Evolutionary conservation across 2,797 vertebrate species (phyloP).

Genomic region (Harpagifer antarcticus): DNA sequence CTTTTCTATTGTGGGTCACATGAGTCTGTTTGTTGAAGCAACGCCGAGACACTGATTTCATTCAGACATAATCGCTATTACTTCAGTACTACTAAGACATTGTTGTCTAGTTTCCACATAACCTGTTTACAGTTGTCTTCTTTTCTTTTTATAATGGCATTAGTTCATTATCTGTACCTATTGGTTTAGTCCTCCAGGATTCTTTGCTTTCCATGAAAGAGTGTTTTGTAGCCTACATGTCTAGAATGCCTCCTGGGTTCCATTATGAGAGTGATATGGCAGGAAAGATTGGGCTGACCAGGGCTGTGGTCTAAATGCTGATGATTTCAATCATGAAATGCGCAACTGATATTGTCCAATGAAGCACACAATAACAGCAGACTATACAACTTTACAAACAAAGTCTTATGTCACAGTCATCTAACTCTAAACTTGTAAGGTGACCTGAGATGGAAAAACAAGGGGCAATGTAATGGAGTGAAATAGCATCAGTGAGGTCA

Average conservation of each 20-base stretch:
- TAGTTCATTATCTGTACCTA: no score
- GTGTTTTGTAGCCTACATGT: neutral
- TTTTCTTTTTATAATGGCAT: neutral
- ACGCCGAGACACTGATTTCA: conserved; percentile 25
- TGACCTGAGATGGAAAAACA: neutral
- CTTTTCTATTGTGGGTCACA: conserved; percentile 28
- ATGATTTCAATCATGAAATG: neutral
- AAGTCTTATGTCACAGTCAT: neutral
- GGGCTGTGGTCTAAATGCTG: neutral
- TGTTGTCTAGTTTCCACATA: neutral
- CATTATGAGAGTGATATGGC: conserved; percentile 4
- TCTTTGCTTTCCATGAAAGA: neutral
- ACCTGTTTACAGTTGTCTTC: neutral
- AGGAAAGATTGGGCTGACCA: conserved; percentile 6
- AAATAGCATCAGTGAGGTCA: neutral
- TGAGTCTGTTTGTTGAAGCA: conserved; percentile 7
- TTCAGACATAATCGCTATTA: neutral
- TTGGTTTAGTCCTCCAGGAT: neutral
- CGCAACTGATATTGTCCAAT: no score
- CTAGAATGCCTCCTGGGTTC: conserved; percentile 1
- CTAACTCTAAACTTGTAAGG: neutral
- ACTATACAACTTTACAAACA: neutral
- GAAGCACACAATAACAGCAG: neutral
- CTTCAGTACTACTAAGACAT: neutral
- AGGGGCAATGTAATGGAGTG: neutral